phyloP scores from a whole-genome alignment of 2,113 vertebrate species.

The Trachemys scripta region DNA sequence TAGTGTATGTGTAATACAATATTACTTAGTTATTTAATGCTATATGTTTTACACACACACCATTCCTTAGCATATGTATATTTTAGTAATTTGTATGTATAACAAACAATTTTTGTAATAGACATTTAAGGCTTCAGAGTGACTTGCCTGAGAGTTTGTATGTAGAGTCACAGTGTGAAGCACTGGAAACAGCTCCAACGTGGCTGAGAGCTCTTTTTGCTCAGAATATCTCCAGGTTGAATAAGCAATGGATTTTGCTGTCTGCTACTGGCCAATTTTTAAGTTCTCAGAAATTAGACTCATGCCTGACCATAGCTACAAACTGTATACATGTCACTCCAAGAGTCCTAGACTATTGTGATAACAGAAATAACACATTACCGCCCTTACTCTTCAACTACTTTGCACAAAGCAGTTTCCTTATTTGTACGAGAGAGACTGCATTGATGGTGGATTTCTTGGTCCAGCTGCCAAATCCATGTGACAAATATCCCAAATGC shows the following conservation, averaged over 20 bases:
- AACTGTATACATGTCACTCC: background rate
- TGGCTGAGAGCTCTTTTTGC: background rate
- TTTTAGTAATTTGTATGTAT: too few relatives aligned
- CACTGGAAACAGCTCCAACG: background rate
- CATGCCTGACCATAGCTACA: too few relatives aligned
- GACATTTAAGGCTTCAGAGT: too few relatives aligned
- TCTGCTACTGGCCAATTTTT: background rate
- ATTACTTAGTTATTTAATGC: too few relatives aligned
- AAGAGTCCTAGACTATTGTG: background rate
- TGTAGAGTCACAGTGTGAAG: background rate
- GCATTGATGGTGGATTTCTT: background rate
- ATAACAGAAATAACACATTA: background rate
- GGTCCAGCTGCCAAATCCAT: background rate
- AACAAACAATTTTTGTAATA: too few relatives aligned
- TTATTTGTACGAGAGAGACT: background rate
- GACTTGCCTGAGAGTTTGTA: too few relatives aligned
- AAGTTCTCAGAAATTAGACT: background rate
- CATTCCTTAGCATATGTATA: too few relatives aligned
- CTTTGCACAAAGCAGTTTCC: background rate
- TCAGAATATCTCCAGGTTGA: background rate
- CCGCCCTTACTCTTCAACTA: too few relatives aligned
- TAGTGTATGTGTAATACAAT: too few relatives aligned
- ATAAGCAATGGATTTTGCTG: background rate
- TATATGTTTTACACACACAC: too few relatives aligned
- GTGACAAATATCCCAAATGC: background rate